phyloP scores from a whole-genome alignment of 1,140 invertebrate species.

The Meteorus sp. region DNA sequence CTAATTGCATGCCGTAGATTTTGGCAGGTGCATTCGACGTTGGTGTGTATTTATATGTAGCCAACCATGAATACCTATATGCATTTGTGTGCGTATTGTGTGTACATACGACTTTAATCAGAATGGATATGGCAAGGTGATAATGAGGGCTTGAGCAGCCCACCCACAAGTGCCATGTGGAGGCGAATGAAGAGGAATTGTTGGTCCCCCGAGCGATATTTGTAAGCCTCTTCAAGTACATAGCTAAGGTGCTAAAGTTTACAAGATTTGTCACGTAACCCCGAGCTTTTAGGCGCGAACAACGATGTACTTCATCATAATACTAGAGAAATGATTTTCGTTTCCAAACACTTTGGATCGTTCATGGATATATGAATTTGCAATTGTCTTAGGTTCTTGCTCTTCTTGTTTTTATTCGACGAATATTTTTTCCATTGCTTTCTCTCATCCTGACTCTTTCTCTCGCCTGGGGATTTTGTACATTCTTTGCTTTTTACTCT shows the following conservation, averaged over 20 bases:
- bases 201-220: neutral
- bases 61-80: neutral
- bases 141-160: constrained; percentile 8
- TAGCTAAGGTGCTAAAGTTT: neutral
- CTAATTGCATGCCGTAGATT: constrained; percentile 14
- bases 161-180: neutral
- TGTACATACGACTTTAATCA: neutral
- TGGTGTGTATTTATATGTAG: neutral
- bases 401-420: too few relatives aligned
- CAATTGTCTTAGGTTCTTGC: too few relatives aligned
- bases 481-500: too few relatives aligned
- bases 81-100: neutral
- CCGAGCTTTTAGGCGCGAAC: neutral
- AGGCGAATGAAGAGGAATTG: constrained; percentile 15
- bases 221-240: neutral
- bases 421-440: too few relatives aligned
- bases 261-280: neutral
- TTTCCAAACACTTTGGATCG: too few relatives aligned
- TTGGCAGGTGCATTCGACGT: constrained; percentile 12
- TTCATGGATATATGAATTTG: too few relatives aligned
- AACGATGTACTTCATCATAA: too few relatives aligned
- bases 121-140: constrained; percentile 15
- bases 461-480: too few relatives aligned
- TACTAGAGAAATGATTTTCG: too few relatives aligned
- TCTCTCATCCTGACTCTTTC: too few relatives aligned